Conservation (phyloP, 1,140 invertebrate species). For the Trichonephila clavata region DNA sequence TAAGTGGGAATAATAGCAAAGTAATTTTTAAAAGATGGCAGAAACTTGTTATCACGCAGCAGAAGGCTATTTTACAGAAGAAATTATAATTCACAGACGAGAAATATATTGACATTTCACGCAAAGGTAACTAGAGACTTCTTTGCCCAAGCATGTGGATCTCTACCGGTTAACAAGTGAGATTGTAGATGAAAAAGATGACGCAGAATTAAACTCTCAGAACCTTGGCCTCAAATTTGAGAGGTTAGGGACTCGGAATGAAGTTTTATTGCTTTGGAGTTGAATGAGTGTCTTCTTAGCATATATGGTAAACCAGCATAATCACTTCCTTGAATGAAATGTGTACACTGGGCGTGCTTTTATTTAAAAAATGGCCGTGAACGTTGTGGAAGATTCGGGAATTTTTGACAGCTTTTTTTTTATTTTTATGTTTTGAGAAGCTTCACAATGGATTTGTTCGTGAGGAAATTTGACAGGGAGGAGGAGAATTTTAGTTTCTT, state of each 20-base stretch:
- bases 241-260: not conserved
- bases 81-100: not conserved
- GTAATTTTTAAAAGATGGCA: not conserved
- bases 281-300: not conserved
- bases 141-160: too few species aligned
- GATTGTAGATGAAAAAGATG: not conserved
- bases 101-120: not conserved
- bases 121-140: not conserved
- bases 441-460: too few species aligned
- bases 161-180: too few species aligned
- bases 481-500: too few species aligned
- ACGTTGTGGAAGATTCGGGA: not conserved
- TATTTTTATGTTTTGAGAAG: not conserved
- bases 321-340: not conserved
- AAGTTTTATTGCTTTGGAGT: not conserved
- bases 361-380: not conserved
- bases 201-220: not conserved
- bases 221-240: not conserved
- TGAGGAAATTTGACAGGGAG: too few species aligned
- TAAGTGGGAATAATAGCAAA: not conserved
- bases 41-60: not conserved
- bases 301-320: not conserved
- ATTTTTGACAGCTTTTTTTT: not conserved
- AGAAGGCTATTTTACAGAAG: not conserved
- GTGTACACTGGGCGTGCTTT: not conserved